Base-by-base conservation (phyloP, 2,888 invertebrate genomes). In the Neoscelio sp. region DNA sequence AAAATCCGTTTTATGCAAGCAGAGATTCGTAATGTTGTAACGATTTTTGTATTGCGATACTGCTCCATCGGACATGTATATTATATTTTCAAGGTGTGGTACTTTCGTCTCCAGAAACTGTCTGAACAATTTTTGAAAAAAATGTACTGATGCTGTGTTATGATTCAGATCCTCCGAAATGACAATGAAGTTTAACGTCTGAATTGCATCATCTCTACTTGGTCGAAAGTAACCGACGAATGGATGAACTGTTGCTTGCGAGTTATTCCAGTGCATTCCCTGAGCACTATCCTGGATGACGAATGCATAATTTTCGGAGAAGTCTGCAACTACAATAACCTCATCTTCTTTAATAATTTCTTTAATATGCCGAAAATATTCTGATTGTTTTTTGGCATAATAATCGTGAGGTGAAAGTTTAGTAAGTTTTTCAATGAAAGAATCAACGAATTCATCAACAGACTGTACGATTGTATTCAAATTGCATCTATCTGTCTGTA, bases 401-500 rank as follows among this genome's bases (percentile, higher is more conserved):
- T 28, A 58, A 58, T 58, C 26, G 7, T 58, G 58, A n/a, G 42
- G 8, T 28, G 58, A 28, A 42, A 60, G 33, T 30, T 42, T 44
- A 18, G 2, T 42, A 0, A 58, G 10, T 58, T 42, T 28, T 1
- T 40, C 18, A 15, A 58, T 42, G 26, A 42, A 58, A 10, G 8
- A 5, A 10, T 58, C 42, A 38, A 54, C 6, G 7, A 52, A 54
- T 13, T 23, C 17, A 38, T 38, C 38, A 7, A 26, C 7, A 3
- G 54, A 5, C 23, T 18, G 10, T 6, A 23, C 8, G 8, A 52
- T 18, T 18, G 33, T 52, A 0, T 52, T 23, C 13, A 38, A 38
- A 38, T 12, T 13, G 38, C 38, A 54, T 13, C 38, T 1, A 13
- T 54, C 54, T 23, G 13, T 8, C 38, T 54, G 13, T 23, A 28